phyloP scores from a whole-genome alignment of 2,797 vertebrate species.

The Australoheros facetus region DNA sequence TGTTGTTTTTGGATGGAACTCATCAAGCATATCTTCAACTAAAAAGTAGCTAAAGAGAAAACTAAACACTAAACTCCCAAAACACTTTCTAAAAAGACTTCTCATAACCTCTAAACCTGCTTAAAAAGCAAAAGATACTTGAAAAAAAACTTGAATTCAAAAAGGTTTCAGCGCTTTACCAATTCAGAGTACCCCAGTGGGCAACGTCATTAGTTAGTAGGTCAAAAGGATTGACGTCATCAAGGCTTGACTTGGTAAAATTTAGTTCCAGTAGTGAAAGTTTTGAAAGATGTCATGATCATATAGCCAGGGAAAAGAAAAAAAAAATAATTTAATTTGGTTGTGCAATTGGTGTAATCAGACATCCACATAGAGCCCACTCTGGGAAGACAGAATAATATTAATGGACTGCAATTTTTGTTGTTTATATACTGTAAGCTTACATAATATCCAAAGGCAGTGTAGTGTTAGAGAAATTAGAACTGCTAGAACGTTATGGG shows the following conservation, averaged over 20 bases:
- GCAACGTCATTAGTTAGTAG: no score
- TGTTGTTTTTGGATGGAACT: not conserved
- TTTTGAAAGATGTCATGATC: not conserved
- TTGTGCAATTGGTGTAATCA: not conserved
- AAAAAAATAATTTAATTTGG: no score
- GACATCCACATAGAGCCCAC: not conserved
- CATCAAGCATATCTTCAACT: not conserved
- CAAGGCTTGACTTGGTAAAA: not conserved
- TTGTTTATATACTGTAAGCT: not conserved
- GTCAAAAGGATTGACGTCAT: not conserved
- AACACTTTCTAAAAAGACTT: not conserved
- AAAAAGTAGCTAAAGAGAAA: not conserved
- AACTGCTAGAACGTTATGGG: not conserved
- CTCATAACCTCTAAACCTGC: not conserved
- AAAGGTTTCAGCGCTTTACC: not conserved
- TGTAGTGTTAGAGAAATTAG: not conserved
- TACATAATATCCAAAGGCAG: not conserved
- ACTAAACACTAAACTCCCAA: not conserved
- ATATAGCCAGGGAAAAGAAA: no score
- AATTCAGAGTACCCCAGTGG: not conserved
- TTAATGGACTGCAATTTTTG: not conserved
- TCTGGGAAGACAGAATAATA: not conserved
- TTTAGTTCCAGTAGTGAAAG: not conserved
- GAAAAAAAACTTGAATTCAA: not conserved
- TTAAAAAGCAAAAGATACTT: not conserved